phyloP scores from a whole-genome alignment of 1,140 invertebrate species.

The Leptinotarsa undecemlineata region DNA sequence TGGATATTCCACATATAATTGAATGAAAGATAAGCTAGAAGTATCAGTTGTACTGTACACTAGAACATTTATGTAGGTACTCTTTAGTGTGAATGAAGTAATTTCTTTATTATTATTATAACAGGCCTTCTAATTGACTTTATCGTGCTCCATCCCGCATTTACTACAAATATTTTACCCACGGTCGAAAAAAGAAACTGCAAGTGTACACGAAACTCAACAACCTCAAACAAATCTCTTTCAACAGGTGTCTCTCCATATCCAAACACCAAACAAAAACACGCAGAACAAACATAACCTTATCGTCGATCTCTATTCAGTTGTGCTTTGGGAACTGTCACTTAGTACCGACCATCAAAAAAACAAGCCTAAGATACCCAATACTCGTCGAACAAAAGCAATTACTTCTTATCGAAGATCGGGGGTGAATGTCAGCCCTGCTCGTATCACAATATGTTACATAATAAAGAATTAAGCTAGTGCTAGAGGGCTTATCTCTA shows the following conservation, averaged over 20 bases:
- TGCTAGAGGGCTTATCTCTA: slow-evolving; percentile 25
- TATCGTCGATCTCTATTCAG: slow-evolving; percentile 15
- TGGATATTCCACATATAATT: no score
- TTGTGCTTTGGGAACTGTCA: slow-evolving; percentile 11
- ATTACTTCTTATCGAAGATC: slow-evolving; percentile 4
- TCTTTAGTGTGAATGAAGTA: no score
- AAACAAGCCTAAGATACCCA: slow-evolving; percentile 14
- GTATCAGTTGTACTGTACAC: no score
- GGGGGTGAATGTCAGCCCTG: slow-evolving; percentile 11
- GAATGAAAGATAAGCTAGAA: no score
- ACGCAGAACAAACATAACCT: slow-evolving; percentile 7
- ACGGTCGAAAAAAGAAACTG: background rate
- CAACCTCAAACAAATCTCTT: background rate
- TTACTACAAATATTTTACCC: background rate
- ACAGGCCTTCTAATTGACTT: no score
- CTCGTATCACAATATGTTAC: slow-evolving; percentile 23
- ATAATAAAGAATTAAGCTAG: slow-evolving; percentile 25
- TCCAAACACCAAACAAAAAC: slow-evolving; percentile 15
- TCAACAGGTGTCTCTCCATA: slow-evolving; percentile 8
- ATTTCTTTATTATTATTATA: no score
- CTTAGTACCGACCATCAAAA: slow-evolving; percentile 19
- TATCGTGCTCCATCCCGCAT: no score
- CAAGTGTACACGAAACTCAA: background rate
- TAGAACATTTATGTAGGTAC: no score
- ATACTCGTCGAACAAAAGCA: slow-evolving; percentile 8